phyloP scores from a whole-genome alignment of 1,140 invertebrate genomes.

The Riptortus pedestris region DNA sequence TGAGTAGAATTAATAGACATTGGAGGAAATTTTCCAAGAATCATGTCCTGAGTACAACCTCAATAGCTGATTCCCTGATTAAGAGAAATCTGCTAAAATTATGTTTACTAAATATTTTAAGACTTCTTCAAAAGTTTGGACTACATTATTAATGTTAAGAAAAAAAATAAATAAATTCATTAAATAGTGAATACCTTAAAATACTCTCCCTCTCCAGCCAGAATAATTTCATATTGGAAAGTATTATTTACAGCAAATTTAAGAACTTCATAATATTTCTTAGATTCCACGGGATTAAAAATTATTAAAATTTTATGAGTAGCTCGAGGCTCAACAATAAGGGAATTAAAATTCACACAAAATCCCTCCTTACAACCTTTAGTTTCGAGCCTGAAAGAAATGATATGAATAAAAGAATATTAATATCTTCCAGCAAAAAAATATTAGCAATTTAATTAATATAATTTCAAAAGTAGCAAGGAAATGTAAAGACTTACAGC shows the following conservation, averaged over 20 bases:
- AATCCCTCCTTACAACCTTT: background rate
- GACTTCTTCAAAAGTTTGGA: no score
- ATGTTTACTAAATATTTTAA: no score
- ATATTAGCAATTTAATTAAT: background rate
- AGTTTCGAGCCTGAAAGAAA: background rate
- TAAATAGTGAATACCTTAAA: background rate
- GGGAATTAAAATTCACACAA: background rate
- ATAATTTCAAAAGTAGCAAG: no score
- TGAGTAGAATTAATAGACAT: no score
- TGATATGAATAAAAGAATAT: background rate
- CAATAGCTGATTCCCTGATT: no score
- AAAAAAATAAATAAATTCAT: background rate
- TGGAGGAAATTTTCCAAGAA: no score
- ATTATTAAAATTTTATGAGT: constrained; percentile 4
- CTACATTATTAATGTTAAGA: background rate
- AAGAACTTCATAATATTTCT: background rate
- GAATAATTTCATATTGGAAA: background rate
- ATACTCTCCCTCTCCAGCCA: background rate
- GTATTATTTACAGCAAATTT: background rate
- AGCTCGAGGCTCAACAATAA: background rate
- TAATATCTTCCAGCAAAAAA: background rate
- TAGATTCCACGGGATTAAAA: background rate
- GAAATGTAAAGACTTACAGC: background rate
- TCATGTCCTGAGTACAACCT: no score
- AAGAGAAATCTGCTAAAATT: no score